Percentiles rank a stretch among this genome's conserved stretches.
These are phyloP conservation scores for Falco cherrug DNA, from an alignment of 2,797 vertebrate species.

Conservation along the genomic window DNA sequence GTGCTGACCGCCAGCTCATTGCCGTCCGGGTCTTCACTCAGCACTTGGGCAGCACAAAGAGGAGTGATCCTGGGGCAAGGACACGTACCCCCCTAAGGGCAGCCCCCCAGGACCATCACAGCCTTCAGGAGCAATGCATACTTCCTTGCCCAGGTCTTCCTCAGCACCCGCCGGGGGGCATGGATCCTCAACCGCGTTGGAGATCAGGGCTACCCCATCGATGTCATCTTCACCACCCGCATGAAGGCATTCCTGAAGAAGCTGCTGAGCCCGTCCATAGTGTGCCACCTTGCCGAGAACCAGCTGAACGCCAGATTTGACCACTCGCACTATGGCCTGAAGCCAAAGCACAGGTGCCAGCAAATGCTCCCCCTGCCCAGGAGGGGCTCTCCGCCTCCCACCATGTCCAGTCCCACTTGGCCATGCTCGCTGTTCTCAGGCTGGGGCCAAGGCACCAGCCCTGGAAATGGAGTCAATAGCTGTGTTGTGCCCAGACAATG, in stretches of 20 bases:
- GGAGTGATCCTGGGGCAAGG: background rate
- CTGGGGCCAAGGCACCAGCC: background rate
- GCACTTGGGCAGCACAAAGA: background rate
- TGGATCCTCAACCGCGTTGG: constrained; percentile 86
- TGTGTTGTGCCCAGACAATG: background rate
- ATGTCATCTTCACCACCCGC: constrained; percentile 71
- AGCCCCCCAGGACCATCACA: background rate
- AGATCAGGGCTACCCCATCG: constrained; percentile 81
- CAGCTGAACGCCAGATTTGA: constrained; percentile 79
- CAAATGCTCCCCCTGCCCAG: background rate
- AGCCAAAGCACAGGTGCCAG: constrained; percentile 87
- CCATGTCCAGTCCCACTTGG: accelerated
- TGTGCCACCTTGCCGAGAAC: constrained; percentile 73
- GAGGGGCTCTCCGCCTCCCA: accelerated
- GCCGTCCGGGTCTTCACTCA: background rate
- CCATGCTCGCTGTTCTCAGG: background rate
- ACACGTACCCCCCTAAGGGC: accelerated
- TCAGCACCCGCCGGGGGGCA: constrained; percentile 87
- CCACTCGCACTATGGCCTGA: constrained; percentile 84
- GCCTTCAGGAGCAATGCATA: background rate
- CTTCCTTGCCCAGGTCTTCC: constrained; percentile 82
- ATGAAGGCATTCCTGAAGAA: constrained; percentile 13
- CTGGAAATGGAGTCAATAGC: background rate
- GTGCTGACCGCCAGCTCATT: background rate
- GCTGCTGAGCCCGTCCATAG: constrained; percentile 30